Evolutionary conservation across 2,113 vertebrate species (phyloP).

Genomic region (Hemichromis elongatus): DNA sequence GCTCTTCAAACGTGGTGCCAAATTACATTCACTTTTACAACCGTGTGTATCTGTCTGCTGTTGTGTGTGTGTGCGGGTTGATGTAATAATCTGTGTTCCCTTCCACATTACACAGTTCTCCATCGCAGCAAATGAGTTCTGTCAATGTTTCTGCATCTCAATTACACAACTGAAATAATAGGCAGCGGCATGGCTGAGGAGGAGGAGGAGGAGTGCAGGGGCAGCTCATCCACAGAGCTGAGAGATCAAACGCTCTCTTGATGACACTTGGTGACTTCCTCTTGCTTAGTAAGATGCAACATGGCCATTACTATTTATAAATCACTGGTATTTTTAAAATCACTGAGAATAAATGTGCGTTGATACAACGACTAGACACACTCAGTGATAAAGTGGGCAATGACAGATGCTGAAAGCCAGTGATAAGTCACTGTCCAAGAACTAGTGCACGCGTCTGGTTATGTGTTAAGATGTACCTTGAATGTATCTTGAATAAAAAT

Average conservation of each 20-base stretch:
- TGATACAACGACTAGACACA: background rate
- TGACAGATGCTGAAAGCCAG: background rate
- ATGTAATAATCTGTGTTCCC: conserved; percentile 71
- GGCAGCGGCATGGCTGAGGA: conserved; percentile 33
- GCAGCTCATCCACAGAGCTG: background rate
- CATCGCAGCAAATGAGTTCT: conserved; percentile 72
- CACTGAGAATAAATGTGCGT: background rate
- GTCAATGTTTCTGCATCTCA: conserved; percentile 75
- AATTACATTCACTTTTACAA: conserved; percentile 52
- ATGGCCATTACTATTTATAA: background rate
- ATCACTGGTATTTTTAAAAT: background rate
- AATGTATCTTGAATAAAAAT: background rate
- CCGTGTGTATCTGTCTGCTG: conserved; percentile 5
- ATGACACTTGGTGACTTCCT: conserved; percentile 12
- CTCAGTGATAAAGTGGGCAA: background rate
- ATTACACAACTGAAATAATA: conserved; percentile 65
- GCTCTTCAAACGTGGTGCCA: conserved; percentile 50
- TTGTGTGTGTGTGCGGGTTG: conserved; percentile 12
- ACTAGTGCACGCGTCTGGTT: background rate
- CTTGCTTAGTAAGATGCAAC: background rate
- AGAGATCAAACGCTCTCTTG: conserved; percentile 8
- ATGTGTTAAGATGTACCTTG: background rate
- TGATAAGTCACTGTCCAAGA: background rate
- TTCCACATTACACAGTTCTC: conserved; percentile 64
- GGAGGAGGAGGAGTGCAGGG: background rate